Evolutionary conservation across 2,797 vertebrate genomes (phyloP).

Genomic region (Myotis myotis): DNA sequence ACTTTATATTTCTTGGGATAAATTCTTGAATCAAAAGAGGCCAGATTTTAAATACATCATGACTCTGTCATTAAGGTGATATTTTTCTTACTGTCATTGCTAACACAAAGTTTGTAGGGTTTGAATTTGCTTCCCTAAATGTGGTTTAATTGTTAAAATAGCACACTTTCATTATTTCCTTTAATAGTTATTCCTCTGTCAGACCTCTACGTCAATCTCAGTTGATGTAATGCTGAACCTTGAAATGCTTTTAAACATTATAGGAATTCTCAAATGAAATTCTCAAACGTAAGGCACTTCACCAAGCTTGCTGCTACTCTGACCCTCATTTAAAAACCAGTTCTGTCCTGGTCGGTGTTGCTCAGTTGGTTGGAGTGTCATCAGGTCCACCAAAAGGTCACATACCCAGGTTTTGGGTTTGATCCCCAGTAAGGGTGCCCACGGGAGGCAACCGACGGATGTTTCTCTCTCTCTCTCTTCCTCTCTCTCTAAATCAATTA

Average conservation of each 20-base stretch:
- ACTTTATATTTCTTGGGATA: background rate
- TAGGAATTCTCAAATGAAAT: background rate
- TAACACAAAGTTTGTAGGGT: background rate
- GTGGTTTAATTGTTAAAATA: constrained; percentile 7
- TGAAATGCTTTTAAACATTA: background rate
- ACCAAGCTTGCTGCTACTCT: background rate
- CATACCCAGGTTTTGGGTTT: too few species aligned
- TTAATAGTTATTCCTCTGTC: background rate
- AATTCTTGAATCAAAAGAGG: constrained; percentile 5
- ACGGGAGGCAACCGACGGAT: too few species aligned
- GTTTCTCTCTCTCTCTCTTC: too few species aligned
- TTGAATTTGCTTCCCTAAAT: background rate
- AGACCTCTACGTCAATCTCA: background rate
- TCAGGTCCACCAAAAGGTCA: too few species aligned
- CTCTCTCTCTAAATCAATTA: too few species aligned
- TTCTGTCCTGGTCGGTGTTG: background rate
- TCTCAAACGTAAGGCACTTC: background rate
- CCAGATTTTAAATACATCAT: constrained; percentile 7
- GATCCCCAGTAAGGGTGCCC: too few species aligned
- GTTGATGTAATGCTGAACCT: background rate
- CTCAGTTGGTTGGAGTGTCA: too few species aligned
- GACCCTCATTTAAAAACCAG: background rate
- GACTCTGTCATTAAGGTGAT: background rate
- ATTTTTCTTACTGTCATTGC: background rate
- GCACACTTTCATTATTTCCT: background rate